Evolutionary conservation across 2,113 vertebrate species (phyloP).

Genomic region (Salvator merianae): DNA sequence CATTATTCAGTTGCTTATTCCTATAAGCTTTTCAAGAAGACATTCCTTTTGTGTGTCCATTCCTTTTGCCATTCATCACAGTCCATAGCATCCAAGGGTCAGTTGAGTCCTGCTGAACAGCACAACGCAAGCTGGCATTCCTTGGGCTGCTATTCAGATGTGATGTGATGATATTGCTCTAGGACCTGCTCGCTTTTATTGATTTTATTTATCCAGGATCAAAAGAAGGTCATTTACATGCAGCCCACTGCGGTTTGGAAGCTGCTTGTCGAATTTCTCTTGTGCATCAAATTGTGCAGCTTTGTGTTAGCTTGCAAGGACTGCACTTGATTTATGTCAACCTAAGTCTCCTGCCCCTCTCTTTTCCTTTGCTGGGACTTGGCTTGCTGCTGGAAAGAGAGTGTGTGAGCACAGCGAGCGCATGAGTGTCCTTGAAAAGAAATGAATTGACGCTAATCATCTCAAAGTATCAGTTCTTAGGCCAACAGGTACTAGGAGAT

Average conservation of each 20-base stretch:
- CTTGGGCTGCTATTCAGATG: too few species aligned
- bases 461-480: conserved; percentile 57
- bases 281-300: neutral
- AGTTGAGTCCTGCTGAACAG: too few species aligned
- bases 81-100: too few species aligned
- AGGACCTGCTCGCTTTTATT: neutral
- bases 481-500: conserved; percentile 56
- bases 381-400: neutral
- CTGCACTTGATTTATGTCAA: neutral
- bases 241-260: neutral
- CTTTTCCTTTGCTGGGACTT: neutral
- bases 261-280: neutral
- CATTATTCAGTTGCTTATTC: too few species aligned
- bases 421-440: neutral
- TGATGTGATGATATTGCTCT: too few species aligned
- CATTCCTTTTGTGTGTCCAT: too few species aligned
- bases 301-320: neutral
- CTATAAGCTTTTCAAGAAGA: too few species aligned
- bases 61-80: too few species aligned
- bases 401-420: neutral
- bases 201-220: neutral
- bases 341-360: neutral
- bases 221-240: neutral
- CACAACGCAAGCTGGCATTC: too few species aligned
- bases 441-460: conserved; percentile 57